Evolutionary conservation across 2,888 invertebrate genomes (phyloP).

Genomic region (Hipparchia semele): DNA sequence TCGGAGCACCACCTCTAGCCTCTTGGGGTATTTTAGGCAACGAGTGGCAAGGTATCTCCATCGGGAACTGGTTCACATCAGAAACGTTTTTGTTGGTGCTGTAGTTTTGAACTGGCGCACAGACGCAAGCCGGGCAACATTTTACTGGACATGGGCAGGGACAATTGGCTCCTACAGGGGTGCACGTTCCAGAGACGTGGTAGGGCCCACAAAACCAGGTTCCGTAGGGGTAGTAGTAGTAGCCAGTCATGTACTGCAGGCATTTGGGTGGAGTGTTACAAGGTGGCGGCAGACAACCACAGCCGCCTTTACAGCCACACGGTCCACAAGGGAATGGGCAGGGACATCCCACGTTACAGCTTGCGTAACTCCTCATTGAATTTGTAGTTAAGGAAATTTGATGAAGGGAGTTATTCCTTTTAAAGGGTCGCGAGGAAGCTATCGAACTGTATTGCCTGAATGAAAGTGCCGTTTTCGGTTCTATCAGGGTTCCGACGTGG

Average conservation of each 20-base stretch:
- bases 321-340: slow-evolving; percentile 54
- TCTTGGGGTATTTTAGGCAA: slow-evolving; percentile 13
- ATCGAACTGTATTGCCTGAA: not conserved
- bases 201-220: slow-evolving; percentile 73
- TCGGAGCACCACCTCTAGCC: slow-evolving; percentile 45
- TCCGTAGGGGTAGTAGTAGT: slow-evolving; percentile 73
- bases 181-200: slow-evolving; percentile 59
- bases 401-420: not conserved
- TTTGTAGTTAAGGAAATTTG: not conserved
- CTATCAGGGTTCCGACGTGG: slow-evolving; percentile 20
- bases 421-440: not conserved
- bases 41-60: slow-evolving; percentile 26
- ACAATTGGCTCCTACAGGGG: slow-evolving; percentile 47
- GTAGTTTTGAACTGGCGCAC: slow-evolving; percentile 18
- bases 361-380: slow-evolving; percentile 46
- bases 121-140: slow-evolving; percentile 35
- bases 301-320: slow-evolving; percentile 51
- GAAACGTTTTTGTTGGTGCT: not conserved
- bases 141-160: slow-evolving; percentile 45
- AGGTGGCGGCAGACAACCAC: slow-evolving; percentile 62
- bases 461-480: not conserved
- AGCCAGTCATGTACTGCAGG: slow-evolving; percentile 68
- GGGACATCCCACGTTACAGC: slow-evolving; percentile 43
- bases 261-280: slow-evolving; percentile 63
- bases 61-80: slow-evolving; percentile 10